Conservation (phyloP, 1,140 invertebrate genomes). For the Tribolium castaneum region DNA sequence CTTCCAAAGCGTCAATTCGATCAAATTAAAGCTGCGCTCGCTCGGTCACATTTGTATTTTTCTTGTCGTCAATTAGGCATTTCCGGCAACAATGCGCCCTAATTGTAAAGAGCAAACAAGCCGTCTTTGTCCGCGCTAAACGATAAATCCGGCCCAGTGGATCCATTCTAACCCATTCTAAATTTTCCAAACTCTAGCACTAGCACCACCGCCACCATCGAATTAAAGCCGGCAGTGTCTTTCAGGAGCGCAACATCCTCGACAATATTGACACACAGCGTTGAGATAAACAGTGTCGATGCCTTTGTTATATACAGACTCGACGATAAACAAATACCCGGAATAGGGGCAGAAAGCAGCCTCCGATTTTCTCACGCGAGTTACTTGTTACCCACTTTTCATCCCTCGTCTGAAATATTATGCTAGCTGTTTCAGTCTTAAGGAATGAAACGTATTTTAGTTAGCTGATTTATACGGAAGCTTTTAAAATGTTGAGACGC, state of each 20-base stretch:
- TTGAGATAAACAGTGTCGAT: constrained; percentile 33
- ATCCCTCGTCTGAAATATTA: too few relatives aligned
- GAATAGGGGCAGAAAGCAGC: constrained; percentile 8
- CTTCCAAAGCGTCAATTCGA: too few relatives aligned
- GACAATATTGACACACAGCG: constrained; percentile 21
- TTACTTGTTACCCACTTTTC: not conserved
- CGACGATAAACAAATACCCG: constrained; percentile 23
- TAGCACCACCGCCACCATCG: not conserved
- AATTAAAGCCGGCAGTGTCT: constrained; percentile 18
- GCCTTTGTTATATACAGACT: constrained; percentile 1
- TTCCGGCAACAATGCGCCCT: not conserved
- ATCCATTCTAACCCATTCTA: not conserved
- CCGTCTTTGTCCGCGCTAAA: not conserved
- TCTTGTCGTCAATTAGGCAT: not conserved
- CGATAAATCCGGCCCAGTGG: not conserved
- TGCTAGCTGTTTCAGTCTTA: not conserved
- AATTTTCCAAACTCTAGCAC: constrained; percentile 22
- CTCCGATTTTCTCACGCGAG: constrained; percentile 7
- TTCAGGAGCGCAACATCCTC: constrained; percentile 1
- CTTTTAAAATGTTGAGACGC: constrained; percentile 23
- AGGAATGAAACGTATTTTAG: constrained; percentile 18
- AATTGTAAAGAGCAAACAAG: constrained; percentile 12
- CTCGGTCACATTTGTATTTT: not conserved
- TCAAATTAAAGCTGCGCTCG: too few relatives aligned
- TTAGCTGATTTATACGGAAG: constrained; percentile 16